phyloP scores from a whole-genome alignment of 2,888 invertebrate genomes.

The Noctua pronuba region DNA sequence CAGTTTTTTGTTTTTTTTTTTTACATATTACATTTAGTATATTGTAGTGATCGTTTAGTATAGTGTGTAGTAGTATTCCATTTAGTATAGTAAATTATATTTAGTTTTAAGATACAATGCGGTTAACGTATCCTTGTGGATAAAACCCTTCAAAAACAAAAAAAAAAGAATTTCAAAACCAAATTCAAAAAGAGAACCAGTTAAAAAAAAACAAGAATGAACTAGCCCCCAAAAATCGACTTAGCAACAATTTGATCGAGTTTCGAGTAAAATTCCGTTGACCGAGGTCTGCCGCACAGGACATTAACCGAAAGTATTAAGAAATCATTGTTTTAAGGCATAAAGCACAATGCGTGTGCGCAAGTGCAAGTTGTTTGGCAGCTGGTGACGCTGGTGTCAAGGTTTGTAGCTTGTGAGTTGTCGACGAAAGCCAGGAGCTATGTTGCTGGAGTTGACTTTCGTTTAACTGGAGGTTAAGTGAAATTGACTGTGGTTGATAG shows the following conservation, averaged over 20 bases:
- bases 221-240: constrained; percentile 4
- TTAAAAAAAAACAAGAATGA: constrained; percentile 5
- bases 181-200: neutral
- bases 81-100: too few relatives aligned
- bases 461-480: constrained; percentile 50
- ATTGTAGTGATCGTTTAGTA: too few relatives aligned
- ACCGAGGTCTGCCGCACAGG: constrained; percentile 53
- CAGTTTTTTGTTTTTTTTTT: too few relatives aligned
- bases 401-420: constrained; percentile 43
- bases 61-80: too few relatives aligned
- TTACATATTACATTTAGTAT: too few relatives aligned
- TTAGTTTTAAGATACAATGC: too few relatives aligned
- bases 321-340: constrained; percentile 26
- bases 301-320: constrained; percentile 53
- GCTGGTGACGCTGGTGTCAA: constrained; percentile 56
- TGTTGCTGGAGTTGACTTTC: constrained; percentile 40
- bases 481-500: constrained; percentile 16
- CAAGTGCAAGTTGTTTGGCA: constrained; percentile 37
- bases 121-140: too few relatives aligned
- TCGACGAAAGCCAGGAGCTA: constrained; percentile 52
- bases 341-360: constrained; percentile 24
- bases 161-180: neutral
- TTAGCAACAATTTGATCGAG: constrained; percentile 30
- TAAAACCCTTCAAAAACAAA: too few relatives aligned
- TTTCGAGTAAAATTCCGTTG: constrained; percentile 45